Percentiles rank a stretch among this genome's conserved stretches.
These are phyloP conservation scores for Guaruba guarouba DNA, from an alignment of 2,113 vertebrate genomes.

Conservation along the genomic window DNA sequence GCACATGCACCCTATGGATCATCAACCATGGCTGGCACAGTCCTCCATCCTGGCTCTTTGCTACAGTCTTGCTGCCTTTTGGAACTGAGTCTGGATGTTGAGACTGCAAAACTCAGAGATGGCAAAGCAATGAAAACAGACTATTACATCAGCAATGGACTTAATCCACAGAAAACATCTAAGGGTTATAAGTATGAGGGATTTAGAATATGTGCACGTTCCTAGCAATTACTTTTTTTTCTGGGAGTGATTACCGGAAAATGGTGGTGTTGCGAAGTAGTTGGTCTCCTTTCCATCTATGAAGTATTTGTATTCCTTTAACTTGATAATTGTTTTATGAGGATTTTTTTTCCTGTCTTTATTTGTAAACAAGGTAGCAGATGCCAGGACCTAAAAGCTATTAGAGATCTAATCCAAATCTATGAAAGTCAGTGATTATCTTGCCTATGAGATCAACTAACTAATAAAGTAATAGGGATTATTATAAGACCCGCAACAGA, in stretches of 20 bases:
- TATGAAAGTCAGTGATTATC: not conserved
- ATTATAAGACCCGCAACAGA: not conserved
- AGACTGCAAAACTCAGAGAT: not conserved
- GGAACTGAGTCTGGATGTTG: not conserved
- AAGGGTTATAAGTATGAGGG: not conserved
- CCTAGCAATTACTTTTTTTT: not conserved
- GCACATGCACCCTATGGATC: not conserved
- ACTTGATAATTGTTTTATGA: not conserved
- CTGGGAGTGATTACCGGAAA: not conserved
- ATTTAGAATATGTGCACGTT: not conserved
- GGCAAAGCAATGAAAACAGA: not conserved
- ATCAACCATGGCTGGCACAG: not conserved
- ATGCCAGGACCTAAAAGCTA: not conserved
- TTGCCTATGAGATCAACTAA: not conserved
- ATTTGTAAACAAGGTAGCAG: constrained; percentile 2
- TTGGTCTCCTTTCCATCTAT: not conserved
- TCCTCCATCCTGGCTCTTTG: not conserved
- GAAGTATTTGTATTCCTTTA: not conserved
- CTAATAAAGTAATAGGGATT: not conserved
- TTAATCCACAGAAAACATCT: not conserved
- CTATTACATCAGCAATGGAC: not conserved
- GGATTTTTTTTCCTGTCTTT: not conserved
- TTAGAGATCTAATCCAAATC: not conserved
- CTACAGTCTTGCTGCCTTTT: not conserved
- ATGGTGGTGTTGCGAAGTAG: not conserved